Evolutionary conservation across 2,113 vertebrate genomes (phyloP), one percentile per base, ranked within the genome.

Genomic region (Noturus placidus): DNA sequence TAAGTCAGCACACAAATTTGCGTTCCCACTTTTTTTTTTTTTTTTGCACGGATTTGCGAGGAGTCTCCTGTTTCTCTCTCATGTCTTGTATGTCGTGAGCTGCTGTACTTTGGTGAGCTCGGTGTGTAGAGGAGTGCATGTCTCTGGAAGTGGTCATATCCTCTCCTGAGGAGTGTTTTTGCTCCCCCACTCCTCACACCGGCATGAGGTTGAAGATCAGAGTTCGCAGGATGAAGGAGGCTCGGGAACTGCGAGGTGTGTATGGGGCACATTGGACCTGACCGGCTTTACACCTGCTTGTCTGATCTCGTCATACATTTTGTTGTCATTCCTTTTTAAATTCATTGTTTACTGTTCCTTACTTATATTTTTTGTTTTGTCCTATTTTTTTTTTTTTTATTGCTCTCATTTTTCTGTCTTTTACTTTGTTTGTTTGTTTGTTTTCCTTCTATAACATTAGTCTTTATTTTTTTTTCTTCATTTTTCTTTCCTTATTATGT

Each of bases 121-220:
- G 91, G 92, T 88, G 92, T 76, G 91, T 79, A 87, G 87, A 89
- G 89, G 92, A 90, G 92, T 94, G 91, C 94, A 97, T 97, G 96
- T 96, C 96, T 92, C 90, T 97, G 93, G 95, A 97, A 95, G 95
- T 97, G 91, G 95, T 96, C 93, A 94, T 97, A 27, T 93, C 95
- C 90, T 93, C 96, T 61, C 92, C 93, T 50, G 95, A 96, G 95
- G 94, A 96, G 94, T 95, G 94, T 92, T 96, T 96, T 92, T 97
- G 97, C 96, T 92, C 95, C 22, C 95, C 96, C 90, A 94, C 95
- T 91, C 96, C 94, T 90, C 95, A 95, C 89, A 93, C 95, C 86
- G 96, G 96, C 93, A 96, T 97, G 96, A 97, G 97, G 95, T 95
- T 97, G 95, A 97, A 97, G 95, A 97, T 97, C 92, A 96, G 97